Conservation (phyloP, 2,888 invertebrate genomes). For the Oscheius myriophilus region DNA sequence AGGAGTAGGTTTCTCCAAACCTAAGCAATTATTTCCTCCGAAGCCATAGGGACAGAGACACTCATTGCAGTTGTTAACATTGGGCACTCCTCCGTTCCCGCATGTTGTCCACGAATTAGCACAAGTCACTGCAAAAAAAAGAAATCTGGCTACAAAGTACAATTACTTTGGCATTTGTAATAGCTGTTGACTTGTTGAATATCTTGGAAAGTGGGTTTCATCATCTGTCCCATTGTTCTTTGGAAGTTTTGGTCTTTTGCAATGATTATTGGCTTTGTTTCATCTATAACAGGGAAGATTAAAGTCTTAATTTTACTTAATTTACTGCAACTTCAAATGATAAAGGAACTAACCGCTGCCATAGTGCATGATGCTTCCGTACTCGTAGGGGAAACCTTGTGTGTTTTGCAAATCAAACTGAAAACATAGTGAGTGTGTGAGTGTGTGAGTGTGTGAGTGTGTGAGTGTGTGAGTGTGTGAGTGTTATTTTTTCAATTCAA, state of each 20-base stretch:
- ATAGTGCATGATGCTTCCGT: conserved; percentile 57
- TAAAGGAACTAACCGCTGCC: conserved; percentile 24
- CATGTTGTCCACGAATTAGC: not conserved
- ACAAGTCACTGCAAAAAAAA: not conserved
- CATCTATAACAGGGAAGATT: conserved; percentile 43
- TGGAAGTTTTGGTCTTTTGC: conserved; percentile 38
- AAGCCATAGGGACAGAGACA: conserved; percentile 21
- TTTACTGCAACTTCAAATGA: not conserved
- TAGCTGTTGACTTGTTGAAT: conserved; percentile 44
- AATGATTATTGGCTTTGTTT: conserved; percentile 40
- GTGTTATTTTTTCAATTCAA: too few relatives aligned
- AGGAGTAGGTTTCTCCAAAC: not conserved
- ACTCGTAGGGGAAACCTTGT: conserved; percentile 42
- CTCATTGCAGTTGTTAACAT: conserved; percentile 7
- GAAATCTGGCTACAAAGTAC: not conserved
- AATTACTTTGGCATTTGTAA: conserved; percentile 47
- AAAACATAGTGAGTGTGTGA: too few relatives aligned
- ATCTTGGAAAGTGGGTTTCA: conserved; percentile 50
- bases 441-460: too few relatives aligned
- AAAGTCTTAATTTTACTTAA: conserved; percentile 37
- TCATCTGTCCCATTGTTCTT: conserved; percentile 49
- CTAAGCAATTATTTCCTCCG: conserved; percentile 5
- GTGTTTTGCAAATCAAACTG: not conserved
- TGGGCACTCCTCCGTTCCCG: conserved; percentile 10
- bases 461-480: too few relatives aligned